Percentiles rank a stretch among this genome's conserved stretches.
These are phyloP conservation scores for Lamellibrachia satsuma DNA, from an alignment of 2,888 invertebrate genomes.

Conservation along the genomic window DNA sequence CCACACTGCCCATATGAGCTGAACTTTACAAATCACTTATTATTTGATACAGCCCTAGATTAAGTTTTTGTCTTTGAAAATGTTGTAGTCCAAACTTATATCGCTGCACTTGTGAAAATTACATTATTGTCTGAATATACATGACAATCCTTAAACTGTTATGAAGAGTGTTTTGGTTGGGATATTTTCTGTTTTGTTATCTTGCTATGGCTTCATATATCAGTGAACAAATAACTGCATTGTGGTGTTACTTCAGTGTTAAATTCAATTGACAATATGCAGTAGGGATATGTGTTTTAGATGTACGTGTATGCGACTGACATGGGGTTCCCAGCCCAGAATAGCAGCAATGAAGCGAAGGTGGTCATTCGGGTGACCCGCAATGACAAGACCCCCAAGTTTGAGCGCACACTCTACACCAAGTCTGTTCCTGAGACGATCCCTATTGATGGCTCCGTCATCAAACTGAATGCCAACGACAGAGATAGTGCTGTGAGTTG, in stretches of 20 bases:
- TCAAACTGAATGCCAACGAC: slow-evolving; percentile 48
- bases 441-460: slow-evolving; percentile 38
- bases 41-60: no score
- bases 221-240: no score
- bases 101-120: no score
- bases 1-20: not conserved
- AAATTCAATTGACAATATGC: no score
- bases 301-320: slow-evolving; percentile 39
- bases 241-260: not conserved
- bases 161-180: no score
- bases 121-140: no score
- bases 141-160: no score
- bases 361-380: slow-evolving; percentile 37
- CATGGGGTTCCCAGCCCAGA: slow-evolving; percentile 39
- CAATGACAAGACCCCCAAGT: slow-evolving; percentile 36
- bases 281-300: slow-evolving; percentile 28
- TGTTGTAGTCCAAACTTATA: no score
- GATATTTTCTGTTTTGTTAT: no score
- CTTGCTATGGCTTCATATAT: no score
- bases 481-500: slow-evolving; percentile 36
- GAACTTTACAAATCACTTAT: no score
- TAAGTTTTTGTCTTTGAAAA: no score
- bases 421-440: slow-evolving; percentile 46
- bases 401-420: slow-evolving; percentile 35
- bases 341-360: slow-evolving; percentile 36